Conservation (phyloP, 2,888 invertebrate genomes). For the Diogma glabrata region DNA sequence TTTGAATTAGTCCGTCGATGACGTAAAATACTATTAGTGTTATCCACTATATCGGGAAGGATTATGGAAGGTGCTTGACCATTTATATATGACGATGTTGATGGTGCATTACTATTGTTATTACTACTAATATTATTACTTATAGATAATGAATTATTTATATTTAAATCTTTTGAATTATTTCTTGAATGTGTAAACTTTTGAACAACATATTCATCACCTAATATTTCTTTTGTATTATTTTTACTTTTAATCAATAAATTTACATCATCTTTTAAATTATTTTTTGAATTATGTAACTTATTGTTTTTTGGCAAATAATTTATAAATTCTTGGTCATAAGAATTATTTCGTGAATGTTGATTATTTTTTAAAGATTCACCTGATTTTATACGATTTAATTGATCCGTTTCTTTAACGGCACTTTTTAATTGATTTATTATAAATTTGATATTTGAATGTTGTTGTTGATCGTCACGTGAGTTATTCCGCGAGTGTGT, state of each 20-base stretch:
- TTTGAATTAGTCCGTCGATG: constrained; percentile 50
- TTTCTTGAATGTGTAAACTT: constrained; percentile 39
- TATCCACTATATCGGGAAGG: background rate
- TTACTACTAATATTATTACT: constrained; percentile 7
- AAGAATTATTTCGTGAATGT: constrained; percentile 36
- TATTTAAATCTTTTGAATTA: constrained; percentile 35
- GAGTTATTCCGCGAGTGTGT: constrained; percentile 38
- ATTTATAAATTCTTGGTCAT: constrained; percentile 33
- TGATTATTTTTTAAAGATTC: background rate
- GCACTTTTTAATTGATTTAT: constrained; percentile 32
- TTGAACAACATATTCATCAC: constrained; percentile 8
- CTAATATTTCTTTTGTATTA: background rate
- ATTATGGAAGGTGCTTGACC: background rate
- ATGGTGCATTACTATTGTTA: constrained; percentile 16
- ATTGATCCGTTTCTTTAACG: background rate
- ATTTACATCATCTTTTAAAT: constrained; percentile 24
- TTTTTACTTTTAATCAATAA: constrained; percentile 29
- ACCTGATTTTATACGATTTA: background rate
- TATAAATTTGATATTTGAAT: constrained; percentile 33
- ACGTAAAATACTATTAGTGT: constrained; percentile 32
- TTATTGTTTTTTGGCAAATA: constrained; percentile 26
- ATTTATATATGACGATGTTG: constrained; percentile 8
- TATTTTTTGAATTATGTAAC: constrained; percentile 15
- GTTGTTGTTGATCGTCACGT: constrained; percentile 32
- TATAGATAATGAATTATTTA: background rate